Evolutionary conservation across 2,113 vertebrate genomes (phyloP).

Genomic region (Oceanodroma tethys): DNA sequence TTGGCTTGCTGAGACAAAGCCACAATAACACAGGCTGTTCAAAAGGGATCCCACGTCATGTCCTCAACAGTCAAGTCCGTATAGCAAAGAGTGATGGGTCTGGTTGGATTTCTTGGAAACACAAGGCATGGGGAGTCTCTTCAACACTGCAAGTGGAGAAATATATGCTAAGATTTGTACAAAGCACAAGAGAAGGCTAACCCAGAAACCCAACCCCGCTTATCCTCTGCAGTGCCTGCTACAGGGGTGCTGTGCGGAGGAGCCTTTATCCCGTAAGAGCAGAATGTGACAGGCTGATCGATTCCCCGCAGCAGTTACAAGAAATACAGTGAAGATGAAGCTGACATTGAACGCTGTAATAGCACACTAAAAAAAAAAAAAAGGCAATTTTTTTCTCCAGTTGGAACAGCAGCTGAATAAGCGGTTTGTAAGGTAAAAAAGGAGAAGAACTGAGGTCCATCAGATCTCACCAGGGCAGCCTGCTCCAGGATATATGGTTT

Average conservation of each 20-base stretch:
- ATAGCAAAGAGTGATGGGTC: background rate
- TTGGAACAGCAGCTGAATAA: background rate
- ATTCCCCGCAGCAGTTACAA: background rate
- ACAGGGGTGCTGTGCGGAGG: fast-evolving
- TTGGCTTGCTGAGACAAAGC: background rate
- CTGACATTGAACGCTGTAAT: background rate
- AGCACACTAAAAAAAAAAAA: background rate
- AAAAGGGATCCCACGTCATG: background rate
- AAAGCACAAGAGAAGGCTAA: background rate
- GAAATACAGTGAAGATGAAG: background rate
- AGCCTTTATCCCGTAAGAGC: background rate
- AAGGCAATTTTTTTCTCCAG: fast-evolving
- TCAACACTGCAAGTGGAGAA: background rate
- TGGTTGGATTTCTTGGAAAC: background rate
- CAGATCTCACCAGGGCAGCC: background rate
- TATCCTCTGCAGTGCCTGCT: background rate
- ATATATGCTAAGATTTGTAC: background rate
- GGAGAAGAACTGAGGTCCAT: background rate
- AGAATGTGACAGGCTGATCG: background rate
- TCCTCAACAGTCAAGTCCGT: background rate
- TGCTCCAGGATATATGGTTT: background rate
- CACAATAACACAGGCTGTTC: background rate
- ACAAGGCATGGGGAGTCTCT: background rate
- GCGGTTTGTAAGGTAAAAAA: background rate
- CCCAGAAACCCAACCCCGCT: background rate